Evolutionary conservation across 2,797 vertebrate species (phyloP), one percentile per base, ranked within the genome.

Genomic region (Gobio occitaniae): DNA sequence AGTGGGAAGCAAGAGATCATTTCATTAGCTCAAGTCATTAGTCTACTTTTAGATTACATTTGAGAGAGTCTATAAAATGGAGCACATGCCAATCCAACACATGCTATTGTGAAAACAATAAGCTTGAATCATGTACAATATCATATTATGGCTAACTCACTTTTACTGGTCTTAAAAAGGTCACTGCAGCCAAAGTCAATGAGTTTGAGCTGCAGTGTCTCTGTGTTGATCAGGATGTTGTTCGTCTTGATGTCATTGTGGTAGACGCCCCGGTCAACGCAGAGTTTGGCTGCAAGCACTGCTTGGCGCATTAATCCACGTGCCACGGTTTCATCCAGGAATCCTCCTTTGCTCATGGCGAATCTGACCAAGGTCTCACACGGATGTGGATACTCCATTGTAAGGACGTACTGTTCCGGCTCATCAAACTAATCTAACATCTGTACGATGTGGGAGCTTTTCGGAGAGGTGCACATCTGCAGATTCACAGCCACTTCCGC

Each of bases 401-500:
- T 59, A 21, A 81, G 54, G 15, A 47, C 3, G n/a, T 19, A 7
- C 2, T n/a, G 21, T 8, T 59, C 3, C 17, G 13, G 3, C 65
- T 59, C 1, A 11, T 32, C 66, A 44, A 71, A 81, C 80, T 68
- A 81, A 9, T 81, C 52, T 1, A 71, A 21, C 68, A 81, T 44
- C 4, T 81, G 25, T 4, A 59, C 66, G 2, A 81, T 32, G 38
- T 81, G 15, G 1, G 66, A 68, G 52, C 68, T 70, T 59, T 17
- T 44, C 4, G 15, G 25, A 19, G 80, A 8, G 6, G 12, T 21
- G 54, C 21, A 50, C 21, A 59, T 1, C 36, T 59, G 10, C 66
- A 81, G 50, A 59, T 81, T 81, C 8, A 71, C 13, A 19, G 80
- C 68, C 68, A 81, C 52, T 81, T 81, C 68, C 9, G 1, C 3